Conservation (phyloP, 2,888 invertebrate species). For the Scaptodrosophila latifasciaeformis region DNA sequence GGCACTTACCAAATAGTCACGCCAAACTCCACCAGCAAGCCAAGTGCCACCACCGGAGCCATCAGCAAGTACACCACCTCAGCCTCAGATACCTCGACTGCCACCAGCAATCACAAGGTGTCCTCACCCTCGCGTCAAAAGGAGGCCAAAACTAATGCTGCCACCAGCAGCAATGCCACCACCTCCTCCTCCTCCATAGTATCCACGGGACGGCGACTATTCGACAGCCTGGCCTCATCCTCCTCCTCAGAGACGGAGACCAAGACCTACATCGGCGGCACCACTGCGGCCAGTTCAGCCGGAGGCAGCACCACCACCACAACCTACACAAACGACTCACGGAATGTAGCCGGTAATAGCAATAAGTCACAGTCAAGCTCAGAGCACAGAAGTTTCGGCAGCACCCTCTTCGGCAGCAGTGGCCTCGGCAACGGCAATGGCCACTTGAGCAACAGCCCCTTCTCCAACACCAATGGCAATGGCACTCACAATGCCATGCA, state of each 20-base stretch:
- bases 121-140: constrained; percentile 69
- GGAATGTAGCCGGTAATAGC: constrained; percentile 65
- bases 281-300: constrained; percentile 51
- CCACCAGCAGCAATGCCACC: constrained; percentile 41
- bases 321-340: constrained; percentile 69
- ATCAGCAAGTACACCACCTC: constrained; percentile 60
- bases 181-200: constrained; percentile 58
- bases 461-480: constrained; percentile 58
- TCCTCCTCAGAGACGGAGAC: constrained; percentile 62
- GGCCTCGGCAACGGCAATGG: constrained; percentile 57
- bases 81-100: constrained; percentile 34
- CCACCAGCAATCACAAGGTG: constrained; percentile 49
- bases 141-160: constrained; percentile 21
- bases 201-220: constrained; percentile 68
- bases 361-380: constrained; percentile 68
- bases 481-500: constrained; percentile 70
- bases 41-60: constrained; percentile 54
- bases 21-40: constrained; percentile 51
- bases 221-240: constrained; percentile 69
- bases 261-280: constrained; percentile 55
- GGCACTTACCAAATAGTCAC: constrained; percentile 70
- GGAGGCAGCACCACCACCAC: constrained; percentile 56
- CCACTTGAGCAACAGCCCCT: constrained; percentile 54
- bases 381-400: constrained; percentile 67
- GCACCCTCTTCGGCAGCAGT: constrained; percentile 61